Base-by-base conservation (phyloP, 2,888 invertebrate genomes). In the Unio pictorum region DNA sequence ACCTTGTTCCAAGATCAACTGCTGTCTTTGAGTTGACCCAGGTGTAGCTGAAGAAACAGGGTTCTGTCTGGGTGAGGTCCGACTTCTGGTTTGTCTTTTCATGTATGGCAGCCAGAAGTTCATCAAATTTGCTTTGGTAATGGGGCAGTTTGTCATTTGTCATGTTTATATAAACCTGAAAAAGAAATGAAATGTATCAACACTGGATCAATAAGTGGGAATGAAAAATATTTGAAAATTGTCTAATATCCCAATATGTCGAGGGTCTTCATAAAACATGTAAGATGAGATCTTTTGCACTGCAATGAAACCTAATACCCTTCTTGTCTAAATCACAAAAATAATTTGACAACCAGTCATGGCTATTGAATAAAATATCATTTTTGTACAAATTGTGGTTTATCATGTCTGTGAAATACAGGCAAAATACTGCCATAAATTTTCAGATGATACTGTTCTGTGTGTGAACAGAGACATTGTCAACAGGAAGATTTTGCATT, bases 11-110 rank as follows among this genome's bases (percentile, higher is more conserved):
- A 55, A 73, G 73, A 28, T 74, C 75, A 11, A 85, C 85, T 45
- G 88, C 88, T 23, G 74, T 61, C 15, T 82, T 79, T 8, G 87
- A 87, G 75, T 88, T 88, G 60, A 81, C 76, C 87, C 87, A 87
- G 69, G 81, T 82, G 77, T 87, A 88, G 66, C 85, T 87, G 71
- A 88, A 78, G 76, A 88, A 88, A 66, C 84, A 84, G 8, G 83
- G 77, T 15, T 74, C 74, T 2, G 78, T 78, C 23, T 73, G 73
- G 55, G 34, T 71, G 8, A 62, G 45, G 8, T 68, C 70, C 17
- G 70, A 55, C 23, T 61, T 34, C 54, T 70, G 67, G 57, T 67
- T 73, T 2, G 74, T 77, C 66, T 69, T 74, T 20, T 69, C 71
- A 62, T 67, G 66, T 28, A 86, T 67, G 34, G 77, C 61, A 15